A percentile compares a stretch with the other conserved stretches of the same genome.
Evolutionary conservation across 2,797 vertebrate genomes (phyloP).

Genomic region (Acanthurus lineatus): DNA sequence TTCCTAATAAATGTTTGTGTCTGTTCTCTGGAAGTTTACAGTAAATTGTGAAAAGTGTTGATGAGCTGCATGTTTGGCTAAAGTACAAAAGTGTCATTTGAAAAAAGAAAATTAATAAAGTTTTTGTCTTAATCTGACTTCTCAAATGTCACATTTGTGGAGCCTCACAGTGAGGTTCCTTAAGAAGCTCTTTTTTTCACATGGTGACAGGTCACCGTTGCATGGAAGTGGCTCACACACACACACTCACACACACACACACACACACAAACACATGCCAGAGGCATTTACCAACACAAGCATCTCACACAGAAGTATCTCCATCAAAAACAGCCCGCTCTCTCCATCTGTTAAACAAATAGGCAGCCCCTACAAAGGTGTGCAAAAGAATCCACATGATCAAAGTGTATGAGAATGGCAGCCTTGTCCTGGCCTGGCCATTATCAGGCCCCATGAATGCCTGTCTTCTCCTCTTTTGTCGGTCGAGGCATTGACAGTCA

Average conservation of each 20-base stretch:
- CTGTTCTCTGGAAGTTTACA: conserved; percentile 1
- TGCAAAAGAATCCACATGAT: conserved; percentile 84
- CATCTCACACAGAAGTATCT: conserved; percentile 74
- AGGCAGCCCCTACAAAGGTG: conserved; percentile 84
- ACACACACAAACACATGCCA: conserved; percentile 59
- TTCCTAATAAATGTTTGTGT: conserved; percentile 26
- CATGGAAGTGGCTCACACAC: conserved; percentile 47
- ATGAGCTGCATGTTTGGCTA: neutral
- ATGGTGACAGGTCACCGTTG: conserved; percentile 63
- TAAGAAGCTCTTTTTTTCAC: conserved; percentile 40
- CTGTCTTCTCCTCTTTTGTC: conserved; percentile 88
- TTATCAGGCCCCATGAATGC: conserved; percentile 87
- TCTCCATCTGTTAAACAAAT: conserved; percentile 85
- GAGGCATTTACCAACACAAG: conserved; percentile 71
- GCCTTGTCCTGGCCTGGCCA: conserved; percentile 83
- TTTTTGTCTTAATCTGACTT: conserved; percentile 38
- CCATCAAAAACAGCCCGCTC: conserved; percentile 76
- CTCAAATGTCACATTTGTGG: conserved; percentile 36
- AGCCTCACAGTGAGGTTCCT: conserved; percentile 25
- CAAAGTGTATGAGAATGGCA: conserved; percentile 85
- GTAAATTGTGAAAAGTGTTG: neutral
- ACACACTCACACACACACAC: conserved; percentile 24
- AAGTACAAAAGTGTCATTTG: conserved; percentile 1
- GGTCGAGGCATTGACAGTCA: conserved; percentile 86
- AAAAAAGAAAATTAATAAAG: conserved; percentile 12